Conservation (phyloP, 1,140 invertebrate genomes). For the Melitaea cinxia region DNA sequence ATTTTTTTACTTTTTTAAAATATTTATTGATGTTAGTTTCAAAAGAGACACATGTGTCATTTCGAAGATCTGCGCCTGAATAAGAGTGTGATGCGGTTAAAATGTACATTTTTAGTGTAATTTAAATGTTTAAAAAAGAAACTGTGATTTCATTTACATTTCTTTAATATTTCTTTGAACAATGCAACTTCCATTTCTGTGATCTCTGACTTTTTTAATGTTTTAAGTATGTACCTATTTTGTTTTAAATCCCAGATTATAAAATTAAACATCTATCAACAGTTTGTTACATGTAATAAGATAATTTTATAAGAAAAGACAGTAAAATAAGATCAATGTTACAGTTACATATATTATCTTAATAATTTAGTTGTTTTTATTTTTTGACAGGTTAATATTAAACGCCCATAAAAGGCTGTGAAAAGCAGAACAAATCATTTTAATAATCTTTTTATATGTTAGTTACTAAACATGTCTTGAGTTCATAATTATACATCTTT, state of each 20-base stretch:
- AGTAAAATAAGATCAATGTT: not conserved
- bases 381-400: not conserved
- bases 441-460: not conserved
- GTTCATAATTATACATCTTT: not conserved
- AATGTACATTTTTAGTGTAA: not conserved
- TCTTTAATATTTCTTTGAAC: not conserved
- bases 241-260: too few relatives aligned
- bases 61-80: too few relatives aligned
- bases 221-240: slow-evolving; percentile 3
- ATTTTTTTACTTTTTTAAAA: too few relatives aligned
- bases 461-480: not conserved
- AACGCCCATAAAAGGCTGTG: slow-evolving; percentile 8
- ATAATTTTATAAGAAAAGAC: not conserved
- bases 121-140: not conserved
- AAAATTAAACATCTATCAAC: too few relatives aligned
- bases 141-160: slow-evolving; percentile 26
- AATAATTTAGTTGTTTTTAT: slow-evolving; percentile 2
- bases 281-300: too few relatives aligned
- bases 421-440: slow-evolving; percentile 9
- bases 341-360: not conserved
- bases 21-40: too few relatives aligned
- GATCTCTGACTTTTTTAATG: slow-evolving; percentile 31
- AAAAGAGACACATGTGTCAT: too few relatives aligned
- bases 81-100: too few relatives aligned
- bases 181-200: slow-evolving; percentile 37